Evolutionary conservation across 2,113 vertebrate species (phyloP), one percentile per base, ranked within the genome.

Genomic region (Alexandromys fortis): DNA sequence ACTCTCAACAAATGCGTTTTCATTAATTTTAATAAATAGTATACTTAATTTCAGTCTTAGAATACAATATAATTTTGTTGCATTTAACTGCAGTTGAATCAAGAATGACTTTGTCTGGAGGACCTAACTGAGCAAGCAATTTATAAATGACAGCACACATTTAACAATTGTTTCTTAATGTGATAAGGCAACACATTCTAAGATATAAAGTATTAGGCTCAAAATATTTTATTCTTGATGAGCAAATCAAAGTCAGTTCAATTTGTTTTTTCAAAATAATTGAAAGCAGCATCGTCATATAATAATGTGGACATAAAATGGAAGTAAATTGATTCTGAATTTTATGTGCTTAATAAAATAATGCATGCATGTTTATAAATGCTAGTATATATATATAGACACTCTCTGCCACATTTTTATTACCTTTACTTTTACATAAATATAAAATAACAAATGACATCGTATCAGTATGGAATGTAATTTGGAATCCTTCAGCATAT

Each of bases 261-360:
- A 90, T 63, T 81, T 91, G 83, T 86, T 96, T 90, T 94, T 94
- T 86, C 38, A 73, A 85, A 28, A 86, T 11, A 87, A 70, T 75
- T 95, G 92, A 96, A 93, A 90, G 21, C 73, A 19, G 47, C 14
- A 77, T 86, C 4, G 49, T 6, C 65, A 79, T 73, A 90, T 63
- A 82, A 76, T 79, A 89, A 72, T 75, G 11, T 95, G 4, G 11
- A 72, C 82, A 92, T 3, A 89, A 86, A 72, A 38, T 58, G 12
- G 65, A 67, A 75, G 3, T 75, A 92, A 92, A 45, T 21, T 55
- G 76, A 55, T 30, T 26, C 28, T 87, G 35, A 85, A 90, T 38
- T 72, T 0, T 75, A 21, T 89, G 3, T 33, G 3, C 68, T 3
- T 22, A 0, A 35, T 85, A 1, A 86, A 38, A 28, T 38, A 58